phyloP scores from a whole-genome alignment of 2,113 vertebrate genomes.

The Bettongia penicillata region DNA sequence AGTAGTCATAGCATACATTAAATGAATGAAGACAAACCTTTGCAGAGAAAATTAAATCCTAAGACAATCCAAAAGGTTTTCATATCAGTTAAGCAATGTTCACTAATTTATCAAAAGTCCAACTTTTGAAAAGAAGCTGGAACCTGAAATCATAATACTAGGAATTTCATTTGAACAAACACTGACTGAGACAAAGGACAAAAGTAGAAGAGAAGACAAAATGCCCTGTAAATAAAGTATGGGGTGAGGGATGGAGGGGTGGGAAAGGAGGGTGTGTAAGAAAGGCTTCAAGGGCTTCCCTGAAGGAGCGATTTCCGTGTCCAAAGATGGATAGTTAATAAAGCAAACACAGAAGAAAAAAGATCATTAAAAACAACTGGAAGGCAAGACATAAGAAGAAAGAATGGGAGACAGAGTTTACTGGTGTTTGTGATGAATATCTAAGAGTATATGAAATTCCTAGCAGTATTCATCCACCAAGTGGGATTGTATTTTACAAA shows the following conservation, averaged over 20 bases:
- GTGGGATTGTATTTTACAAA: too few species aligned
- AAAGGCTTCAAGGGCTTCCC: too few species aligned
- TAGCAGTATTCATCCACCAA: too few species aligned
- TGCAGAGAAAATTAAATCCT: not conserved
- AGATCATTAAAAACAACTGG: not conserved
- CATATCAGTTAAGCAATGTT: not conserved
- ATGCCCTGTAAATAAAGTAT: not conserved
- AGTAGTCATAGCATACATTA: not conserved
- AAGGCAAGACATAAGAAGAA: not conserved
- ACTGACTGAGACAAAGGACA: not conserved
- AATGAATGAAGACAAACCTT: not conserved
- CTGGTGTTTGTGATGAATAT: too few species aligned
- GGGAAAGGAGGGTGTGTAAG: too few species aligned
- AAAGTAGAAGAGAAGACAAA: not conserved
- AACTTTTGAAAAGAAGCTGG: not conserved
- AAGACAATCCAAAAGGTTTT: not conserved
- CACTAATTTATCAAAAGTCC: not conserved
- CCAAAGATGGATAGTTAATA: too few species aligned
- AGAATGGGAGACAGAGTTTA: not conserved
- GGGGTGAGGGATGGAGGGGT: too few species aligned
- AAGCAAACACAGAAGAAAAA: too few species aligned
- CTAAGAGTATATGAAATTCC: too few species aligned
- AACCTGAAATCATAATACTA: not conserved
- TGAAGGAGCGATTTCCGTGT: too few species aligned
- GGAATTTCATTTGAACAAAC: not conserved